Percentiles rank a stretch among this genome's conserved stretches.
phyloP scores from a whole-genome alignment of 1,140 invertebrate species.

The Drosophila gunungcola region DNA sequence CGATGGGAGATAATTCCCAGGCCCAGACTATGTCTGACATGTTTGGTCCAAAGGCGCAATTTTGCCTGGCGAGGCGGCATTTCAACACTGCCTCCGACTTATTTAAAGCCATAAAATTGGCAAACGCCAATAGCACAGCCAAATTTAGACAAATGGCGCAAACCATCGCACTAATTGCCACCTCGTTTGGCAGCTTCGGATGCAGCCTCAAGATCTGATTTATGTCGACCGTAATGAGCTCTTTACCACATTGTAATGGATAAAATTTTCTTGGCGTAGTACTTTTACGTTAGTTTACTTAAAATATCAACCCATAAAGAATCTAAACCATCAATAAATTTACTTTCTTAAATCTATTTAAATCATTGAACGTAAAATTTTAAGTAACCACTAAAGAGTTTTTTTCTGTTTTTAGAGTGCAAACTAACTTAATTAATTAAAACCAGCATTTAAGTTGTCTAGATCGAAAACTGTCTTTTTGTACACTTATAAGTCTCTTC shows the following conservation, averaged over 20 bases:
- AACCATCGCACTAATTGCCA: slow-evolving; percentile 53
- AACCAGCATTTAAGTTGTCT: background rate
- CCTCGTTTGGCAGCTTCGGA: slow-evolving; percentile 38
- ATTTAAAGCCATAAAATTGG: slow-evolving; percentile 49
- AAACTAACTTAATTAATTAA: background rate
- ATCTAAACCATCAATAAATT: too few species aligned
- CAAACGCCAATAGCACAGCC: slow-evolving; percentile 48
- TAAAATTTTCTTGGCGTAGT: background rate
- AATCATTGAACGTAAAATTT: background rate
- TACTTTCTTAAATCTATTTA: too few species aligned
- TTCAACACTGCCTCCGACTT: slow-evolving; percentile 52
- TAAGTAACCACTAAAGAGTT: background rate
- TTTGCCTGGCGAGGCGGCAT: slow-evolving; percentile 17
- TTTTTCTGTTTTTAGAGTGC: background rate
- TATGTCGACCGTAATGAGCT: slow-evolving; percentile 41
- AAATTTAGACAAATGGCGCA: slow-evolving; percentile 55
- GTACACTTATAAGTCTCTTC: background rate
- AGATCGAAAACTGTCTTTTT: slow-evolving; percentile 4
- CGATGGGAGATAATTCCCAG: slow-evolving; percentile 13
- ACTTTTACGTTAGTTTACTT: background rate
- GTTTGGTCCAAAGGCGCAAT: slow-evolving; percentile 3
- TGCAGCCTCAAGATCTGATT: slow-evolving; percentile 41
- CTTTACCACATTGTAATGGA: slow-evolving; percentile 9
- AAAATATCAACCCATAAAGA: too few species aligned
- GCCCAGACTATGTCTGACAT: background rate